These are phyloP conservation scores for Panulirus ornatus DNA, from an alignment of 1,140 invertebrate species.

Conservation along the genomic window DNA sequence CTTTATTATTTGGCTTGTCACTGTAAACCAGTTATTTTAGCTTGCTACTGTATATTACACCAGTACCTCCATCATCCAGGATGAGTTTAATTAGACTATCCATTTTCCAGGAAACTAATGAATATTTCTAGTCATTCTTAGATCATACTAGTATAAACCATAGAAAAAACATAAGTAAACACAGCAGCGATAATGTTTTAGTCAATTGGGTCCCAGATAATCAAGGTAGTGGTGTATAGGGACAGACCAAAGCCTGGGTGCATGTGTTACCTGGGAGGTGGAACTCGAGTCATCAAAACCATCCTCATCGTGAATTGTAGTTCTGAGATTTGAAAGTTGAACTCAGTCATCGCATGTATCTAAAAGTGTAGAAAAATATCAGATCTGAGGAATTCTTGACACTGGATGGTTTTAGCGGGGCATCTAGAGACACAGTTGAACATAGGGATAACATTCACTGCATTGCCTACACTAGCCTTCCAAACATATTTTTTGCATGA, in stretches of 20 bases:
- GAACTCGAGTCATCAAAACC: background rate
- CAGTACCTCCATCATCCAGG: slow-evolving; percentile 53
- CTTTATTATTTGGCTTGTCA: slow-evolving; percentile 67
- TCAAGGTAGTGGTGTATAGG: slow-evolving; percentile 6
- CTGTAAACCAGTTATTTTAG: slow-evolving; percentile 62
- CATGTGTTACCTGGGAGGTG: background rate
- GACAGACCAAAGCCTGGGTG: slow-evolving; percentile 21
- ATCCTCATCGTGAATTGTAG: background rate
- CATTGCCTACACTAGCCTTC: no score
- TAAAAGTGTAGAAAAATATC: background rate
- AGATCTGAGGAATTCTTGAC: background rate
- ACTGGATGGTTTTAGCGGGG: background rate
- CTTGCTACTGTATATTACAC: slow-evolving; percentile 62
- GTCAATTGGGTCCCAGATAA: slow-evolving; percentile 1
- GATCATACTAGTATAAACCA: background rate
- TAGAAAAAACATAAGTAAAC: background rate
- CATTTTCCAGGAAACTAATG: background rate
- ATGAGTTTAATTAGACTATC: background rate
- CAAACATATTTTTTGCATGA: no score
- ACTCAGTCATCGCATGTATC: slow-evolving; percentile 1
- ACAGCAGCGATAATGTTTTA: background rate
- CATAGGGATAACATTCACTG: no score
- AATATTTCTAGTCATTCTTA: background rate
- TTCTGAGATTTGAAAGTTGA: background rate
- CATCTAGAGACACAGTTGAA: no score